Evolutionary conservation across 2,797 vertebrate species (phyloP), one percentile per base, ranked within the genome.

Genomic region (Rhabdomys pumilio): DNA sequence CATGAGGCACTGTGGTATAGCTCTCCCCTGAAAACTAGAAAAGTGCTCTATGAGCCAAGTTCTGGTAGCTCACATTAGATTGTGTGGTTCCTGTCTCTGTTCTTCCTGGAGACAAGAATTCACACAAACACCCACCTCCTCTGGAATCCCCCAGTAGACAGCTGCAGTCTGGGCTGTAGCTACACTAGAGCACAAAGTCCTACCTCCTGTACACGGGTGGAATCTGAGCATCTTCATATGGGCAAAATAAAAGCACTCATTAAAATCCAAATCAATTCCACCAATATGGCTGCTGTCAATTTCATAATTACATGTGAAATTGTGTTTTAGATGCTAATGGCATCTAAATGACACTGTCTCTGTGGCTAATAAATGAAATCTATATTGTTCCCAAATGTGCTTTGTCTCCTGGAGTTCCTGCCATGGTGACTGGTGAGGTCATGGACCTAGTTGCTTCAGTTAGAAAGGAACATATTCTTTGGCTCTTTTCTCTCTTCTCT

Each of bases 321-420:
- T 24, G 22, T n/a, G 34, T 89, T 67, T 77, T 84, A 41, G 38
- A 57, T 22, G 34, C 20, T 65, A 67, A 85, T 13, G n/a, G 72
- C 1, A 44, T 93, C n/a, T 83, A 96, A 87, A 24, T 90, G 81
- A 95, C 85, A 81, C 22, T 57, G 31, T 65, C 34, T 65, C 15
- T 57, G 50, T 61, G 17, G 61, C 19, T 6, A 79, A n/a, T 57
- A 87, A 61, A 76, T 0, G 55, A 26, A 92, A 81, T 65, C 38
- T 61, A 77, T 29, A 85, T 76, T 38, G n/a, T 8, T 44, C 3
- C 41, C 8, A 72, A 82, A 86, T 69, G 6, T 89, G 31, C 41
- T 75, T 17, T 24, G 63, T 20, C 10, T 80, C 10, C 55, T 87
- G 10, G 2, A 90, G n/a, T 75, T 89, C 19, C 19, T 77, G 9